A percentile compares a stretch with the other conserved stretches of the same genome.
Conservation (phyloP, 2,113 vertebrate species). For the Aegypius monachus region DNA sequence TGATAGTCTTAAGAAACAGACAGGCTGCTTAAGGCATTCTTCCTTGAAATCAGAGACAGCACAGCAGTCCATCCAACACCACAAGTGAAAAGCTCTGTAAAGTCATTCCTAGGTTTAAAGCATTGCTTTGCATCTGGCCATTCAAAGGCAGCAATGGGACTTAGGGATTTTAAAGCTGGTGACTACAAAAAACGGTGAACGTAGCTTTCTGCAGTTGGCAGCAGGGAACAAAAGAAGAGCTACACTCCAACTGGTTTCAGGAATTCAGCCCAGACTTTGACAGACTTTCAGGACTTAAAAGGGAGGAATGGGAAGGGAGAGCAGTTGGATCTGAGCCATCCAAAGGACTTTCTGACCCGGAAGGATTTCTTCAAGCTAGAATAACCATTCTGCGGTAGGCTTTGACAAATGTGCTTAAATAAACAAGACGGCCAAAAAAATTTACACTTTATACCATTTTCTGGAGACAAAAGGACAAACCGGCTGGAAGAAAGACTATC, state of each 20-base stretch:
- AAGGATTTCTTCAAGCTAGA: conserved; percentile 52
- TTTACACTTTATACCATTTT: conserved; percentile 22
- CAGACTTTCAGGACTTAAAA: conserved; percentile 46
- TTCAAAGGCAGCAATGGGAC: conserved; percentile 50
- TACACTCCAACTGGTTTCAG: conserved; percentile 60
- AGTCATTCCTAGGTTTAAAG: conserved; percentile 48
- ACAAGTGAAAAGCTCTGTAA: conserved; percentile 29
- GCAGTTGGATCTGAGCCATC: conserved; percentile 3
- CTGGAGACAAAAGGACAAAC: conserved; percentile 37
- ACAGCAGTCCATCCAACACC: not conserved
- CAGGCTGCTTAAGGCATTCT: conserved; percentile 42
- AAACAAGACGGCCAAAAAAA: not conserved
- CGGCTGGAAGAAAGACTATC: conserved; percentile 27
- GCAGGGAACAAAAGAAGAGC: conserved; percentile 57
- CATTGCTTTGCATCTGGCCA: conserved; percentile 22
- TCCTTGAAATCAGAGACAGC: conserved; percentile 48
- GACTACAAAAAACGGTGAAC: conserved; percentile 22
- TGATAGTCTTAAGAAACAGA: not conserved
- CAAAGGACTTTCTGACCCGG: conserved; percentile 57
- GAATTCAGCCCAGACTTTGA: conserved; percentile 61
- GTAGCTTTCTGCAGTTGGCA: conserved; percentile 41
- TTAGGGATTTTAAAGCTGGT: conserved; percentile 45
- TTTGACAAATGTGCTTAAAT: conserved; percentile 39
- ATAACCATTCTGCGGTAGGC: not conserved
- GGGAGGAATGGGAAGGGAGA: conserved; percentile 29